Evolutionary conservation across 2,888 invertebrate species (phyloP), one percentile per base, ranked within the genome.

Genomic region (Drosophila meridiana): DNA sequence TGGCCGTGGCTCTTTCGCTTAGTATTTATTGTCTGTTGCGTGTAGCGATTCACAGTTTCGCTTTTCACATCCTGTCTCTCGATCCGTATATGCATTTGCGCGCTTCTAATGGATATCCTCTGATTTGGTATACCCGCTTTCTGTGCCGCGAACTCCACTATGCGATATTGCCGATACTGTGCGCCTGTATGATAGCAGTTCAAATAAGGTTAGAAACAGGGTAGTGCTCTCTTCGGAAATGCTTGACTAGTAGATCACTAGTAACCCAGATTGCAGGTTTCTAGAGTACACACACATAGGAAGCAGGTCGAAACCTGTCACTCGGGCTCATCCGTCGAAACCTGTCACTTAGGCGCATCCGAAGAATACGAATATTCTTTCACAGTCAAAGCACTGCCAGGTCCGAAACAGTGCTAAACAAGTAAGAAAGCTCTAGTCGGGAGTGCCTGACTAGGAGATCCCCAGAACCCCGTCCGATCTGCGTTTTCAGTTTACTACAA

Each of bases 71-170:
- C 47, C 78, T 69, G 69, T 32, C 68, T 84, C 28, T 92, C 92
- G 42, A 93, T 90, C 50, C 91, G 95, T 78, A 97, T 95, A 96
- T 97, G 97, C 79, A 98, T 94, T 83, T 96, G 96, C 40, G 97
- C 97, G 78, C 96, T 95, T 81, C 96, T 95, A 81, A 98, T 96
- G 80, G 95, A 94, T 81, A 97, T 94, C 82, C 96, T 96, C 84
- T 91, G 92, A 59, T 84, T 92, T n/a, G 87, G 87, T 56, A 83
- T 75, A 45, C 89, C 85, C 68, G 95, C 95, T 80, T 94, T 94
- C 78, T 95, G 95, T 90, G 96, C 95, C 65, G 96, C 95, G 94
- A 98, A 98, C 93, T 98, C 97, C 85, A 98, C 94, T 86, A 98
- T 94, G 68, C 96, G 95, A 93, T 98, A 97, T 60, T 97, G 96